phyloP scores from a whole-genome alignment of 2,113 vertebrate species.

The Lethenteron reissneri region DNA sequence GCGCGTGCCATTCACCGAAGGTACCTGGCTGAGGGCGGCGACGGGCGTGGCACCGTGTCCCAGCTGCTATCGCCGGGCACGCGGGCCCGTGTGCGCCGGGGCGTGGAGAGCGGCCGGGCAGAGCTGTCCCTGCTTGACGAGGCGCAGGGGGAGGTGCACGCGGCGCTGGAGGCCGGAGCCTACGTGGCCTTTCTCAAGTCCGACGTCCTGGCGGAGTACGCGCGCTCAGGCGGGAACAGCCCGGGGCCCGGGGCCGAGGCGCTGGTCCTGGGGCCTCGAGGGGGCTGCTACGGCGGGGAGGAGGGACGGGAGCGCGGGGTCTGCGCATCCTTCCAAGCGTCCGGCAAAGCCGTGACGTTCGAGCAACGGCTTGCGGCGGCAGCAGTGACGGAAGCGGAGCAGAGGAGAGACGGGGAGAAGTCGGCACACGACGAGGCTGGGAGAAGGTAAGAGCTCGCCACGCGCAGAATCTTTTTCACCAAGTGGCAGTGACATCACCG shows the following conservation, averaged over 20 bases:
- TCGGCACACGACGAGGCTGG: no score
- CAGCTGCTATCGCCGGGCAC: not conserved
- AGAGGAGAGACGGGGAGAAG: no score
- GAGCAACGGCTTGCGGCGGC: no score
- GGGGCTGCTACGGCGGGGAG: no score
- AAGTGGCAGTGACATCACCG: no score
- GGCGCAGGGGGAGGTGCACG: conserved; percentile 5
- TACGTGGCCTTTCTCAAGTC: not conserved
- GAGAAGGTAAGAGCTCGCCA: no score
- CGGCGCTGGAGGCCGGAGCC: not conserved
- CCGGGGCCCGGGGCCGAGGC: not conserved
- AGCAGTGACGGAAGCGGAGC: no score
- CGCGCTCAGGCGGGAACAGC: not conserved
- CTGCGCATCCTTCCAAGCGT: no score
- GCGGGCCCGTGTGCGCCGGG: not conserved
- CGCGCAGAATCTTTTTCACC: no score
- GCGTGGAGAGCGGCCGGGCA: not conserved
- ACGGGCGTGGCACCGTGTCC: not conserved
- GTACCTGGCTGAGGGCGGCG: not conserved
- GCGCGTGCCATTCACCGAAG: not conserved
- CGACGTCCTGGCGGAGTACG: not conserved
- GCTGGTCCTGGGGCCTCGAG: no score
- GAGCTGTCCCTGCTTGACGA: not conserved
- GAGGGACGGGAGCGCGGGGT: no score
- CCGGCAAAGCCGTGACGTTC: no score